phyloP scores from a whole-genome alignment of 1,140 invertebrate genomes.

The Drosophila gunungcola region DNA sequence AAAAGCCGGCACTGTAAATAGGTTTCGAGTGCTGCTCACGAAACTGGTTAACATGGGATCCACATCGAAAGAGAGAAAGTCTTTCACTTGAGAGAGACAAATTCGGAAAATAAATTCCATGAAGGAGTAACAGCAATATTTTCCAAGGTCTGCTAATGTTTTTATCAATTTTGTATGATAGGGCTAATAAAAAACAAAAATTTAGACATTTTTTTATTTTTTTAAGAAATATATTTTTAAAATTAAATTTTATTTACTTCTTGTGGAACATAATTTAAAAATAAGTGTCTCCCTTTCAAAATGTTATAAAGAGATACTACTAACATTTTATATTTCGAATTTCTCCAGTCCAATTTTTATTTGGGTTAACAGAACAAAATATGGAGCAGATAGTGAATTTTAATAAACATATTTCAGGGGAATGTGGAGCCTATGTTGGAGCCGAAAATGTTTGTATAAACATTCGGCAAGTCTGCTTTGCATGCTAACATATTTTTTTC shows the following conservation, averaged over 20 bases:
- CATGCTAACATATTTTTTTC: neutral
- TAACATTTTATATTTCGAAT: too few species aligned
- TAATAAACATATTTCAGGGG: neutral
- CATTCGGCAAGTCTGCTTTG: neutral
- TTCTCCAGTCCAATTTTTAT: too few species aligned
- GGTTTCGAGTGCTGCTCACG: neutral
- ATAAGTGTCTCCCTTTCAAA: too few species aligned
- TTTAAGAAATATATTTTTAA: too few species aligned
- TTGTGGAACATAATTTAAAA: too few species aligned
- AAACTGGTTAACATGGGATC: constrained; percentile 26
- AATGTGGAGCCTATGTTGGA: neutral
- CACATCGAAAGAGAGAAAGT: constrained; percentile 11
- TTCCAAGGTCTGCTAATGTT: neutral
- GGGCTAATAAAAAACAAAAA: too few species aligned
- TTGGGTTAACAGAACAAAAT: too few species aligned
- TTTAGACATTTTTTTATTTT: too few species aligned
- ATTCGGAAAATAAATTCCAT: neutral
- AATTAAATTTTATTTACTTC: too few species aligned
- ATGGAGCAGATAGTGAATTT: neutral
- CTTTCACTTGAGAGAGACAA: neutral
- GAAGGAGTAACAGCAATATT: neutral
- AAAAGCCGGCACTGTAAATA: constrained; percentile 62
- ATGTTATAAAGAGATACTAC: too few species aligned
- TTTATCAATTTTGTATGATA: too few species aligned
- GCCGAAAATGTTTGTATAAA: neutral